Evolutionary conservation across 1,140 invertebrate species (phyloP), one percentile per base, ranked within the genome.

Genomic region (Mamestra configurata): DNA sequence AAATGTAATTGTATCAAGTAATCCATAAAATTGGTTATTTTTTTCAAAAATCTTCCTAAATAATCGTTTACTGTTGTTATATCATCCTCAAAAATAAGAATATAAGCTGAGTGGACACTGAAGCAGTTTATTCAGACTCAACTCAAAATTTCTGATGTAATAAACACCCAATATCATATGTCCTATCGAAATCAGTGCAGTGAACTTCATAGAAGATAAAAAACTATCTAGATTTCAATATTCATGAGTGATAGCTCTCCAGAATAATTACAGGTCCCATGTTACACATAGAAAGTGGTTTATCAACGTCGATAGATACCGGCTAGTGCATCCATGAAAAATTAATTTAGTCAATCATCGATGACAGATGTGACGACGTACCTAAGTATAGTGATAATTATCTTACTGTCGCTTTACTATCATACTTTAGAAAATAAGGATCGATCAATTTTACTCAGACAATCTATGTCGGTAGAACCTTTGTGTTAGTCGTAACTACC

Each of bases 11-110:
- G 8, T 22, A 22, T 55, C 6, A 18, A 61, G 10, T 2, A 31
- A 10, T 4, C 35, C 61, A 40, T 22, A 66, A 66, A 66, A 66
- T 66, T 64, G 37, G 35, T 57, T 31, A 55, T 37, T 57, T 57
- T n/a, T 27, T 43, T 68, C 40, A 66, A 27, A 27, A 22, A 55
- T 10, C 1, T 13, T 27, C 11, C 18, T 7, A 11, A 57, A 22
- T 22, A 7, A 20, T 51, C n/a, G 6, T 49, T n/a, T n/a, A 15
- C 5, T 49, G 4, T 0, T 49, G 3, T n/a, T 11, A 40, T 40
- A 40, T 40, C 37, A 49, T n/a, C 13, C 13, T 49, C 13, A 49
- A 49, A n/a, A n/a, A n/a, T n/a, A n/a, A n/a, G n/a, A n/a, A n/a
- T n/a, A n/a, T n/a, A n/a, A n/a, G n/a, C n/a, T n/a, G n/a, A n/a